phyloP scores from a whole-genome alignment of 2,888 invertebrate species.

The Drosophila demipolita region DNA sequence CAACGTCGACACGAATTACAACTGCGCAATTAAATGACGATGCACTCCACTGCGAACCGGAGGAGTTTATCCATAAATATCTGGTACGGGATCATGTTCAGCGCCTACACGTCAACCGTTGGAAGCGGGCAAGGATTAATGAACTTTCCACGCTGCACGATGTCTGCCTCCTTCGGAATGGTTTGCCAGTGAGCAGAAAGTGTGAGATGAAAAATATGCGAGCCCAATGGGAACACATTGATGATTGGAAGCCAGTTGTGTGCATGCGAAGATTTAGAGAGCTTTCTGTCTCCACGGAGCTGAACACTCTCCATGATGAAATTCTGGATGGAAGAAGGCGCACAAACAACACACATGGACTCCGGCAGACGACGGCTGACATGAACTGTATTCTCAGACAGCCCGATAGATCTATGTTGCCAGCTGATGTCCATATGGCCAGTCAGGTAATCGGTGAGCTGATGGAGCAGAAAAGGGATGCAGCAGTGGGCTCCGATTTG shows the following conservation, averaged over 20 bases:
- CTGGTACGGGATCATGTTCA: conserved; percentile 56
- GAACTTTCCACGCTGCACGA: conserved; percentile 85
- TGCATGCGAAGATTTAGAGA: conserved; percentile 70
- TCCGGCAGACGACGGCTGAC: conserved; percentile 34
- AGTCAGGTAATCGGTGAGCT: conserved; percentile 77
- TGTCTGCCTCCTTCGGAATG: conserved; percentile 87
- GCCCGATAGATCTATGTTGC: conserved; percentile 83
- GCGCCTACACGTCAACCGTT: conserved; percentile 60
- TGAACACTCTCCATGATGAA: conserved; percentile 73
- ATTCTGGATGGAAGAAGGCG: conserved; percentile 58
- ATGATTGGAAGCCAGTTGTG: conserved; percentile 38
- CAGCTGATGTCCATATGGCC: conserved; percentile 87
- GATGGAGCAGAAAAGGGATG: conserved; percentile 56
- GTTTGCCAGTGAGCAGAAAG: conserved; percentile 87
- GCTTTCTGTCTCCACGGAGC: conserved; percentile 61
- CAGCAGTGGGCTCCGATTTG: conserved; percentile 68
- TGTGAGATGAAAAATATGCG: conserved; percentile 87
- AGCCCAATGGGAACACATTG: conserved; percentile 85
- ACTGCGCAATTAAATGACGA: not conserved
- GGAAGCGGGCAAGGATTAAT: conserved; percentile 83
- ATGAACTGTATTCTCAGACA: conserved; percentile 63
- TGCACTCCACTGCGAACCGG: conserved; percentile 56
- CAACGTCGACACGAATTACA: not conserved
- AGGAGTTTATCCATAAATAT: conserved; percentile 61
- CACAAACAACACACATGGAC: conserved; percentile 42